phyloP scores from a whole-genome alignment of 1,140 invertebrate species.

The Cydia amplana region DNA sequence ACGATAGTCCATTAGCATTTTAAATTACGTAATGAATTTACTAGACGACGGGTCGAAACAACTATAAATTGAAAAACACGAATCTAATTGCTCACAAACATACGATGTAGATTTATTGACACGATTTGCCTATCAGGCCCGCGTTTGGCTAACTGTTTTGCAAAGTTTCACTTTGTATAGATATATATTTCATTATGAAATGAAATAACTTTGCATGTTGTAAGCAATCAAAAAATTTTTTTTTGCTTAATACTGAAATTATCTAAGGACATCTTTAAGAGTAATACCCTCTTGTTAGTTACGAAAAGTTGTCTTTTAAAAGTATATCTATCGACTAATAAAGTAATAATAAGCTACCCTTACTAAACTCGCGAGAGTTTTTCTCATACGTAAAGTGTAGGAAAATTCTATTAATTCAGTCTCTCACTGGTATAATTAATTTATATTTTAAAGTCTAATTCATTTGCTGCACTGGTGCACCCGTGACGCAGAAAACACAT shows the following conservation, averaged over 20 bases:
- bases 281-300: not conserved
- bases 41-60: slow-evolving; percentile 39
- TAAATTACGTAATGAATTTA: slow-evolving; percentile 69
- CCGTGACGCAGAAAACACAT: not conserved
- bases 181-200: slow-evolving; percentile 6
- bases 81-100: slow-evolving; percentile 25
- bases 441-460: not conserved
- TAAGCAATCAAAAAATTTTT: not conserved
- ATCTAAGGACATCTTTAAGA: not conserved
- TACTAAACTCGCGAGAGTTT: not conserved
- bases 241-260: no score
- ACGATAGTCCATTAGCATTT: slow-evolving; percentile 64
- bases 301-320: not conserved
- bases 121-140: slow-evolving; percentile 11
- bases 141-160: not conserved
- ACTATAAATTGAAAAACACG: slow-evolving; percentile 23
- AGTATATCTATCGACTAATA: not conserved
- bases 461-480: not conserved
- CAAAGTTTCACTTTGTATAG: not conserved
- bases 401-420: no score
- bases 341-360: not conserved
- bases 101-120: slow-evolving; percentile 24
- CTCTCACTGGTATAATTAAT: not conserved
- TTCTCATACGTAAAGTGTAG: not conserved
- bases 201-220: not conserved